A percentile compares a stretch with the other conserved stretches of the same genome.
Evolutionary conservation across 1,140 invertebrate genomes (phyloP).

Genomic region (Gonioctena quinquepunctata): DNA sequence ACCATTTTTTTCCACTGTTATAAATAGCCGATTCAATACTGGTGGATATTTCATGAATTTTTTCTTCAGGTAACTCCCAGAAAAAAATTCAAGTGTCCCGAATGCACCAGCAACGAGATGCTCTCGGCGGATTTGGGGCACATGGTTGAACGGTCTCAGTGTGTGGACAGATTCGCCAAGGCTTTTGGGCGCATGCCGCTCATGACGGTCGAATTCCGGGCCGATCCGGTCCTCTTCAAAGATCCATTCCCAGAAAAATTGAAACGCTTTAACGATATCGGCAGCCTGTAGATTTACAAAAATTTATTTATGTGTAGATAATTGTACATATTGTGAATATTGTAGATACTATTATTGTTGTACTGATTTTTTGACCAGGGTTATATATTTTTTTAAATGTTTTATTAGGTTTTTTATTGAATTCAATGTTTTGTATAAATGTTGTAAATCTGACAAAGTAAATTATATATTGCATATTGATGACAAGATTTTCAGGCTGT

Average conservation of each 20-base stretch:
- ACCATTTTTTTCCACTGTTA: no score
- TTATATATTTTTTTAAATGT: slow-evolving; percentile 37
- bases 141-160: slow-evolving; percentile 91
- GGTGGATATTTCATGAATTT: no score
- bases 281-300: slow-evolving; percentile 70
- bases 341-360: slow-evolving; percentile 32
- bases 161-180: slow-evolving; percentile 84
- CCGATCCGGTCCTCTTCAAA: slow-evolving; percentile 92
- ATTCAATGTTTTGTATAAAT: slow-evolving; percentile 33
- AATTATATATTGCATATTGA: slow-evolving; percentile 21
- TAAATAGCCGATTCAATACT: no score
- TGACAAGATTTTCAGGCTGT: slow-evolving; percentile 1
- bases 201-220: slow-evolving; percentile 87
- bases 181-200: slow-evolving; percentile 89
- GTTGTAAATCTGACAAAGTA: slow-evolving; percentile 29
- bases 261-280: slow-evolving; percentile 89
- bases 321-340: slow-evolving; percentile 23
- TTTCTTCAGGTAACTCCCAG: slow-evolving; percentile 81
- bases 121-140: slow-evolving; percentile 89
- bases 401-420: slow-evolving; percentile 15
- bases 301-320: slow-evolving; percentile 2
- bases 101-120: slow-evolving; percentile 93
- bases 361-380: slow-evolving; percentile 35
- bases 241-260: slow-evolving; percentile 86
- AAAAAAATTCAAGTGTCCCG: slow-evolving; percentile 98